Evolutionary conservation across 2,888 invertebrate genomes (phyloP), one percentile per base, ranked within the genome.

Genomic region (Prosopocoilus inquinatus): DNA sequence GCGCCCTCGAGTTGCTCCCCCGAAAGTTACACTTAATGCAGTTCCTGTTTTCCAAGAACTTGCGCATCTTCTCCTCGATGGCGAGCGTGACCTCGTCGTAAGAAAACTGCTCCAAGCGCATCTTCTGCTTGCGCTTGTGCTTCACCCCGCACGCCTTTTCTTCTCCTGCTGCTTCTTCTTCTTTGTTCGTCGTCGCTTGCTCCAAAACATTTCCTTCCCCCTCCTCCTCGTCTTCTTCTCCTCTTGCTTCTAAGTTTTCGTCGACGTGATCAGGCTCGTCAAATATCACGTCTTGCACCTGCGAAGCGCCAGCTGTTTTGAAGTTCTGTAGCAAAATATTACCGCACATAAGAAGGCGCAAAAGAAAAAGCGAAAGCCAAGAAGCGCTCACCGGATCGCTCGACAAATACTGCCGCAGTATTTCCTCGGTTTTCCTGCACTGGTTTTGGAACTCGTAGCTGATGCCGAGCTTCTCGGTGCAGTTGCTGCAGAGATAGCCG

Each of bases 1-100:
- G 59, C 3, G 70, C 68, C 35, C 70, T 61, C 32, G 60, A 53
- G 49, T 67, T 67, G 13, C 57, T 63, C 0, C 64, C 66, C 28
- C 57, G 57, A 56, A 71, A 72, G 8, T 61, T 63, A 57, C 74
- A 74, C 20, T 66, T 54, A 12, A 64, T 62, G 50, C 73, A 74
- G 33, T 66, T 64, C 3, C 59, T 61, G 44, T 64, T 64, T 51
- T 55, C 61, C 38, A 58, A 63, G 52, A 63, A 60, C 33, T 62
- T 65, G 41, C 61, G 61, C 36, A 60, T 61, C 9, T 57, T 55
- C 43, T 63, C 58, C 3, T 61, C 59, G 20, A 72, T 69, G n/a
- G 66, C 67, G 55, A 62, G 56, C 5, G 63, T 60, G 3, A 73
- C 69, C 50, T 63, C 63, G 16, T 64, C 61, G 4, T 59, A 44